phyloP scores from a whole-genome alignment of 2,113 vertebrate genomes.

The Gallinago jamesoni region DNA sequence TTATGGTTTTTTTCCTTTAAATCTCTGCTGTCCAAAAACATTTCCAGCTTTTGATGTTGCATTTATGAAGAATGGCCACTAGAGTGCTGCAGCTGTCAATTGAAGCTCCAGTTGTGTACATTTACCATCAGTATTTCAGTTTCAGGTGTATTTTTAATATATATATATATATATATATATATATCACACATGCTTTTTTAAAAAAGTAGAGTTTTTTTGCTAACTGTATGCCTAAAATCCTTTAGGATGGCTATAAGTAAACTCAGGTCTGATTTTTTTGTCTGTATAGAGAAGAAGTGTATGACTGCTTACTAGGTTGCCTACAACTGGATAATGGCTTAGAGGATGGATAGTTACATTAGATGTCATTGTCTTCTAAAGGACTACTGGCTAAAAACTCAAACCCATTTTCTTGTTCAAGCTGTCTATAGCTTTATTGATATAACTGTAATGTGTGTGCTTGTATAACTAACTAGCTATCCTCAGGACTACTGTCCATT shows the following conservation, averaged over 20 bases:
- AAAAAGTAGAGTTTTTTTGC: background rate
- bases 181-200: background rate
- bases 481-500: background rate
- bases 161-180: too few species aligned
- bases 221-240: background rate
- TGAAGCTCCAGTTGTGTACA: slow-evolving; percentile 8
- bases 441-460: background rate
- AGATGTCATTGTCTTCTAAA: background rate
- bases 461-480: background rate
- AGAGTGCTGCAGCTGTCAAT: slow-evolving; percentile 80
- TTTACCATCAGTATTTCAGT: background rate
- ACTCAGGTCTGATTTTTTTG: background rate
- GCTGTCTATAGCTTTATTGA: background rate
- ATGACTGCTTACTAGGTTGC: background rate
- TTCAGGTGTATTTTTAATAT: background rate
- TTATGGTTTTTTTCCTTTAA: background rate
- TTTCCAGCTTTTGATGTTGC: slow-evolving; percentile 45
- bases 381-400: background rate
- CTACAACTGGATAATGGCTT: background rate
- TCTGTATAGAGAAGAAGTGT: background rate
- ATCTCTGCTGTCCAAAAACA: background rate
- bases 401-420: background rate
- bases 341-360: background rate
- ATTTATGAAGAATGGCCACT: slow-evolving; percentile 77
- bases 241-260: background rate